Conservation (phyloP, 2,888 invertebrate species). For the Drosophila merina region DNA sequence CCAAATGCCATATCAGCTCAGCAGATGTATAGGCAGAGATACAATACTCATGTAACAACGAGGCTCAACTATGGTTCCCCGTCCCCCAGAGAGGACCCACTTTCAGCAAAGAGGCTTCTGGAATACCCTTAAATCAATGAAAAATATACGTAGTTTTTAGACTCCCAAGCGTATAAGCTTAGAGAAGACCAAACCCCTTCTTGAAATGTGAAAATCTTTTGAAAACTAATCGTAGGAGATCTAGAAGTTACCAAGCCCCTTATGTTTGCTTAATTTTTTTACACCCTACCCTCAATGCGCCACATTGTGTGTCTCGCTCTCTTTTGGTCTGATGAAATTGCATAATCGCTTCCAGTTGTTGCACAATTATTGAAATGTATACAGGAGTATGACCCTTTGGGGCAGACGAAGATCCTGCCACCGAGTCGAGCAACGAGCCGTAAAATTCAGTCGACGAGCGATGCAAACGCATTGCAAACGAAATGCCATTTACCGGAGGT, state of each 20-base stretch:
- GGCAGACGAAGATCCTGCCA: conserved; percentile 5
- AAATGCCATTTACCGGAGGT: conserved; percentile 64
- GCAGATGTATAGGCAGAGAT: conserved; percentile 73
- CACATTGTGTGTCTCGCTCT: conserved; percentile 46
- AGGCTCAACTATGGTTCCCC: conserved; percentile 18
- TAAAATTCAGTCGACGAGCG: conserved; percentile 72
- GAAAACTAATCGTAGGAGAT: not conserved
- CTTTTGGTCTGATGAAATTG: conserved; percentile 79
- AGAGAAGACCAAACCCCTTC: not conserved
- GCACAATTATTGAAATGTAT: conserved; percentile 79
- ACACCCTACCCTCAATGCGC: conserved; percentile 58
- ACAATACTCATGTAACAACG: conserved; percentile 62
- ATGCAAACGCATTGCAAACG: conserved; percentile 51
- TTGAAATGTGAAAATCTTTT: not conserved
- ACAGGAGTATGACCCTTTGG: conserved; percentile 43
- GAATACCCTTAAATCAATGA: conserved; percentile 10
- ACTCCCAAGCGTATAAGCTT: not conserved
- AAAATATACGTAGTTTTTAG: not conserved
- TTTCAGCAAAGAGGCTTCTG: not conserved
- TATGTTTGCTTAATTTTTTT: conserved; percentile 53
- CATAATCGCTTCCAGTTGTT: conserved; percentile 79
- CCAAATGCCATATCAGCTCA: conserved; percentile 78
- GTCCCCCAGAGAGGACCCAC: not conserved
- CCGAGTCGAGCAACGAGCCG: conserved; percentile 61
- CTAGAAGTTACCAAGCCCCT: not conserved